These are phyloP conservation scores for Phalacrocorax aristotelis DNA, from an alignment of 2,113 vertebrate species.

Conservation along the genomic window DNA sequence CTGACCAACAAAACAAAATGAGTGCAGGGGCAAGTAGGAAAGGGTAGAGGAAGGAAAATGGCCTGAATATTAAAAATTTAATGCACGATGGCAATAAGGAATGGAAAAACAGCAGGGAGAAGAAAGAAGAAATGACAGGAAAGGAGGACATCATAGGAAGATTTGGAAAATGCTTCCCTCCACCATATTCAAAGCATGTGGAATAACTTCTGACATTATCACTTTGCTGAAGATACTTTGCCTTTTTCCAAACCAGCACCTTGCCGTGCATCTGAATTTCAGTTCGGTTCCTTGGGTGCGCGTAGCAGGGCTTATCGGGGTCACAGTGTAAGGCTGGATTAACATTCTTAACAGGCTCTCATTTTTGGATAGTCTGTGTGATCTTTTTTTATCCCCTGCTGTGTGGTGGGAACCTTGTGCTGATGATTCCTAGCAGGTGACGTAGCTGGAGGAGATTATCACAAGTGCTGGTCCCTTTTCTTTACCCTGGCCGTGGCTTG, in stretches of 20 bases:
- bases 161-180: neutral
- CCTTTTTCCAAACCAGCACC: neutral
- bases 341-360: neutral
- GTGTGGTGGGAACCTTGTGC: neutral
- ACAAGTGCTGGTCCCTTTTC: neutral
- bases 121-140: neutral
- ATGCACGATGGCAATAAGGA: neutral
- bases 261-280: neutral
- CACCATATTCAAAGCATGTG: neutral
- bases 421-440: neutral
- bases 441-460: neutral
- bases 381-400: neutral
- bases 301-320: rapidly evolving
- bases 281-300: rapidly evolving
- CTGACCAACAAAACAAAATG: neutral
- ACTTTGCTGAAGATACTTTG: neutral
- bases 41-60: neutral
- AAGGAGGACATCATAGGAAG: neutral
- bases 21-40: neutral
- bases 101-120: neutral
- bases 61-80: neutral
- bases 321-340: neutral
- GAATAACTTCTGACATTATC: neutral
- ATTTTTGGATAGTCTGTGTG: neutral
- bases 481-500: neutral